A percentile compares a stretch with the other conserved stretches of the same genome.
phyloP scores from a whole-genome alignment of 2,797 vertebrate species.

The Syngnathus rostellatus region DNA sequence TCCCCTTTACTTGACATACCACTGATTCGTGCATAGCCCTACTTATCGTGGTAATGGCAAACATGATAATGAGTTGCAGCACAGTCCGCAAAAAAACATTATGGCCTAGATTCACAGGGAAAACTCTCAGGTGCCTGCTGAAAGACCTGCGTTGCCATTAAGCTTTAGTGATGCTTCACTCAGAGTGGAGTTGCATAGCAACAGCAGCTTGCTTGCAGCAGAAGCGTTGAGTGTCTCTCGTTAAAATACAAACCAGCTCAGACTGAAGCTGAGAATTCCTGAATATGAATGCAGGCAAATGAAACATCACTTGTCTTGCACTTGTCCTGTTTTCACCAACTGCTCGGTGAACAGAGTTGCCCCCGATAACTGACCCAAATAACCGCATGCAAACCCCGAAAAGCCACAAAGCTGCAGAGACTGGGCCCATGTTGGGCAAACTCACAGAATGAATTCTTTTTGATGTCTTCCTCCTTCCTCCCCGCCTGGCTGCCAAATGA shows the following conservation, averaged over 20 bases:
- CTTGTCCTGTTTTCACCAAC: not conserved
- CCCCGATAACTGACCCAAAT: conserved; percentile 32
- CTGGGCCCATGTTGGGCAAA: conserved; percentile 26
- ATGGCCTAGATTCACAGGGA: not conserved
- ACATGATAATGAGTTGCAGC: not conserved
- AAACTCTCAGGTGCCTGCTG: conserved; percentile 2
- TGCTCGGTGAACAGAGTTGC: conserved; percentile 16
- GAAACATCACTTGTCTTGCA: conserved; percentile 6
- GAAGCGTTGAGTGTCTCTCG: conserved; percentile 15
- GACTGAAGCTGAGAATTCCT: conserved; percentile 3
- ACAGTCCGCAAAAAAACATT: not conserved
- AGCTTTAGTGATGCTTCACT: not conserved
- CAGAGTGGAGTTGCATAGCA: conserved; percentile 38
- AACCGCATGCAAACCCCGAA: conserved; percentile 2
- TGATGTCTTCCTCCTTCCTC: conserved; percentile 55
- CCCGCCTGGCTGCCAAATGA: conserved; percentile 54
- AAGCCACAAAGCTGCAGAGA: conserved; percentile 16
- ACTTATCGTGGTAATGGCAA: not conserved
- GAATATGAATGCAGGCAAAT: conserved; percentile 1
- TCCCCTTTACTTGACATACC: too few species aligned
- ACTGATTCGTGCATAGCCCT: too few species aligned
- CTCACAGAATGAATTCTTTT: conserved; percentile 61
- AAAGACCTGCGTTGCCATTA: not conserved
- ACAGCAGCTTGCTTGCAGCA: conserved; percentile 27
- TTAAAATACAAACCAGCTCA: conserved; percentile 3